phyloP scores from a whole-genome alignment of 2,113 vertebrate genomes.

The Eretmochelys imbricata region DNA sequence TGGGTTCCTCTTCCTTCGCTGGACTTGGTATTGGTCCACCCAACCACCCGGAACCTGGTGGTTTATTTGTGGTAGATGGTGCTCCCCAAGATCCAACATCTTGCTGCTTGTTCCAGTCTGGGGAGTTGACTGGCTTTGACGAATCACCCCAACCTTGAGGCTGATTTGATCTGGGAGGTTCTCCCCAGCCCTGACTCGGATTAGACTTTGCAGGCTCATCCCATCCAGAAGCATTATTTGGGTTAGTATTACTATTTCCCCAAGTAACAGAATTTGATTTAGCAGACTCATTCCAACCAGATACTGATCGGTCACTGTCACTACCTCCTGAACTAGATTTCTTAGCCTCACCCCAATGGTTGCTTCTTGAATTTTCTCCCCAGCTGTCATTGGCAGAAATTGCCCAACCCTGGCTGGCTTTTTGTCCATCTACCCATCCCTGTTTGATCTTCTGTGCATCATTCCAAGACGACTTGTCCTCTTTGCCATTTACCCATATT shows the following conservation, averaged over 20 bases:
- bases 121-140: constrained; percentile 80
- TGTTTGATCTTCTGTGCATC: constrained; percentile 91
- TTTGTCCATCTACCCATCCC: constrained; percentile 83
- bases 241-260: constrained; percentile 84
- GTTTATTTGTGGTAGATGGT: constrained; percentile 70
- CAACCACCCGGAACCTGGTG: constrained; percentile 85
- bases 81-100: constrained; percentile 87
- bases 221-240: constrained; percentile 82
- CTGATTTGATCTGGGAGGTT: constrained; percentile 81
- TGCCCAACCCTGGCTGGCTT: constrained; percentile 83
- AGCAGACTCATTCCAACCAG: constrained; percentile 90
- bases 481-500: constrained; percentile 83
- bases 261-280: constrained; percentile 88
- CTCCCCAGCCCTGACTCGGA: constrained; percentile 90
- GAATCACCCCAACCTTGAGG: constrained; percentile 88
- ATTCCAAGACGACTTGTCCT: constrained; percentile 88
- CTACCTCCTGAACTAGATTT: constrained; percentile 89
- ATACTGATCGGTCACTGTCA: constrained; percentile 91
- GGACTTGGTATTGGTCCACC: constrained; percentile 89
- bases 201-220: constrained; percentile 84
- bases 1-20: constrained; percentile 87
- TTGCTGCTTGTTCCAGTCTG: constrained; percentile 92
- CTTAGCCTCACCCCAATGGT: constrained; percentile 92
- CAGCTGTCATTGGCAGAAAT: constrained; percentile 81
- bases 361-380: constrained; percentile 82